Conservation (phyloP, 2,888 invertebrate genomes). For the Campoplex capitator region DNA sequence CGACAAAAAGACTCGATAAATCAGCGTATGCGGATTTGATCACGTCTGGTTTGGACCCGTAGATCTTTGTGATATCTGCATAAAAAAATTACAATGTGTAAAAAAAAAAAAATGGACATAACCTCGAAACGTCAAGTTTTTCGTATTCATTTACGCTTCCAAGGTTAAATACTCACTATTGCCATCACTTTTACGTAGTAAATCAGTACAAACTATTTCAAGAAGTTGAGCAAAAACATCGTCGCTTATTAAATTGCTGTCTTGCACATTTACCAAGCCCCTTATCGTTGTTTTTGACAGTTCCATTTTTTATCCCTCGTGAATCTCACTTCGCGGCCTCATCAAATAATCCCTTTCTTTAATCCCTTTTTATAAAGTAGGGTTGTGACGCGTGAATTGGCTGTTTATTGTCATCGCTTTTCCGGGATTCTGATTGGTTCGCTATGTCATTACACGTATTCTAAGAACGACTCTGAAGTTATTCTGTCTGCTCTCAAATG, state of each 20-base stretch:
- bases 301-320: slow-evolving; percentile 73
- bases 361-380: no score
- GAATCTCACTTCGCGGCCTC: not conserved
- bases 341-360: no score
- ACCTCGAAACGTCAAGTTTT: slow-evolving; percentile 48
- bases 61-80: slow-evolving; percentile 74
- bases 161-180: slow-evolving; percentile 73
- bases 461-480: no score
- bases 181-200: slow-evolving; percentile 72
- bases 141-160: slow-evolving; percentile 18
- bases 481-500: no score
- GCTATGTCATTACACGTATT: no score
- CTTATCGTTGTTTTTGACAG: slow-evolving; percentile 74
- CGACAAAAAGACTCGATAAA: slow-evolving; percentile 78
- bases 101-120: slow-evolving; percentile 38
- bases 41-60: slow-evolving; percentile 76
- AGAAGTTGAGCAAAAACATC: slow-evolving; percentile 77
- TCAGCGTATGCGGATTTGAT: slow-evolving; percentile 78
- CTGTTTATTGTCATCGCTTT: no score
- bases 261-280: slow-evolving; percentile 72
- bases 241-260: slow-evolving; percentile 74
- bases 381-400: no score
- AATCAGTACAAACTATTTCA: slow-evolving; percentile 71
- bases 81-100: not conserved
- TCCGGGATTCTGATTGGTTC: no score